Percentiles rank a stretch among this genome's conserved stretches.
Conservation (phyloP, 2,113 vertebrate species). For the Varanus komodoensis region DNA sequence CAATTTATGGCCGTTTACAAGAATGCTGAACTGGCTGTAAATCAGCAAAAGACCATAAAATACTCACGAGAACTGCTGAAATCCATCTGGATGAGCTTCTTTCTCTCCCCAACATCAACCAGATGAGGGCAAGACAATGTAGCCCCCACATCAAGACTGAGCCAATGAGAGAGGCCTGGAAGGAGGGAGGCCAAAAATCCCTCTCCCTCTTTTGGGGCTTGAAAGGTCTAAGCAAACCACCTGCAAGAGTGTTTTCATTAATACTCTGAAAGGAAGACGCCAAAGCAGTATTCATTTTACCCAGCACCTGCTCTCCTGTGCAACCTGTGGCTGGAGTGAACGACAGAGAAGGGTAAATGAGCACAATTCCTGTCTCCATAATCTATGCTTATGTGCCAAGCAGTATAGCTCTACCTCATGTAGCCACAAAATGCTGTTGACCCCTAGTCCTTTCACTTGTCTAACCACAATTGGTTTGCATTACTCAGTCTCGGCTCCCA, state of each 20-base stretch:
- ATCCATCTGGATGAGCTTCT: conserved; percentile 78
- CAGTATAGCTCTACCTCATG: neutral
- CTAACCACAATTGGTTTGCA: neutral
- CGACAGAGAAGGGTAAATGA: neutral
- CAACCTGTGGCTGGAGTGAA: neutral
- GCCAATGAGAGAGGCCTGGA: neutral
- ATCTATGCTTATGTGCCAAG: neutral
- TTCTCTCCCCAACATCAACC: conserved; percentile 72
- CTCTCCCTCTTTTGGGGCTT: neutral
- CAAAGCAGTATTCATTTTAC: conserved; percentile 7
- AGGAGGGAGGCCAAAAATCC: neutral
- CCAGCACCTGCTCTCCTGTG: neutral
- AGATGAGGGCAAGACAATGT: conserved; percentile 69
- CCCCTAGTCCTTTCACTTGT: neutral
- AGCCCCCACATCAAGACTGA: conserved; percentile 32
- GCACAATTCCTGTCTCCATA: neutral
- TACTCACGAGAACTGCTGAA: conserved; percentile 81
- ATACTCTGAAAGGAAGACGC: neutral
- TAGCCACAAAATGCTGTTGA: neutral
- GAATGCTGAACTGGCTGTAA: conserved; percentile 85
- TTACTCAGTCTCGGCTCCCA: neutral
- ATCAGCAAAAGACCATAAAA: conserved; percentile 83
- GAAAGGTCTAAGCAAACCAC: neutral
- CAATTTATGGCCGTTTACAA: conserved; percentile 87
- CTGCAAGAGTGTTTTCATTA: neutral